Conservation (phyloP, 2,113 vertebrate species). For the Pollachius pollachius region DNA sequence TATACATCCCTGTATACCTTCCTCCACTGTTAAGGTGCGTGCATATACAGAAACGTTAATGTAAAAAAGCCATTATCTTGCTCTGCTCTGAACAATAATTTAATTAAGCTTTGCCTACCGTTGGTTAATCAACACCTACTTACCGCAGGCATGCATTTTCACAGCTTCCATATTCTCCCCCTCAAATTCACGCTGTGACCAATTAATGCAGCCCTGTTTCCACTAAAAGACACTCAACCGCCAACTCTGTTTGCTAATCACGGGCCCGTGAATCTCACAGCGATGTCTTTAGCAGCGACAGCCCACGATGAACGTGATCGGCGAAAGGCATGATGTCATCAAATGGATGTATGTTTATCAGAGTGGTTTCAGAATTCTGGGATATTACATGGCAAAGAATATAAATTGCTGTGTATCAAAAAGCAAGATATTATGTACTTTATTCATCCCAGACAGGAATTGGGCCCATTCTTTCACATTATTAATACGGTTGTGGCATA, state of each 20-base stretch:
- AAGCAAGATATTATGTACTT: no score
- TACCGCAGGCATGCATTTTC: constrained; percentile 45
- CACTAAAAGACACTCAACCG: constrained; percentile 33
- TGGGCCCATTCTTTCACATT: no score
- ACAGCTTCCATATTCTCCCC: constrained; percentile 32
- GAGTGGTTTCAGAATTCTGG: no score
- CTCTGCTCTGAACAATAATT: constrained; percentile 32
- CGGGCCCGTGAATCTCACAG: constrained; percentile 21
- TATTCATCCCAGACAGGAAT: no score
- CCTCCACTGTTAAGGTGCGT: not conserved
- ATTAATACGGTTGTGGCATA: no score
- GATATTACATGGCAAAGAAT: no score
- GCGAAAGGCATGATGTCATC: not conserved
- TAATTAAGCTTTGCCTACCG: constrained; percentile 39
- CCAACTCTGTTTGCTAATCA: constrained; percentile 38
- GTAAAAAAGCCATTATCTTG: constrained; percentile 8
- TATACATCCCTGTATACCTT: not conserved
- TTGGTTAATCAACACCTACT: constrained; percentile 56
- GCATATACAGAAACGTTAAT: not conserved
- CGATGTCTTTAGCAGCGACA: constrained; percentile 19
- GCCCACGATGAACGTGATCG: constrained; percentile 3
- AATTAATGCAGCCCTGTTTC: constrained; percentile 45
- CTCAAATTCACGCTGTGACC: constrained; percentile 41
- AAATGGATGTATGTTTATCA: no score
- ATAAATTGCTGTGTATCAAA: no score